Conservation (phyloP, 2,113 vertebrate species). For the Acanthisitta chloris region DNA sequence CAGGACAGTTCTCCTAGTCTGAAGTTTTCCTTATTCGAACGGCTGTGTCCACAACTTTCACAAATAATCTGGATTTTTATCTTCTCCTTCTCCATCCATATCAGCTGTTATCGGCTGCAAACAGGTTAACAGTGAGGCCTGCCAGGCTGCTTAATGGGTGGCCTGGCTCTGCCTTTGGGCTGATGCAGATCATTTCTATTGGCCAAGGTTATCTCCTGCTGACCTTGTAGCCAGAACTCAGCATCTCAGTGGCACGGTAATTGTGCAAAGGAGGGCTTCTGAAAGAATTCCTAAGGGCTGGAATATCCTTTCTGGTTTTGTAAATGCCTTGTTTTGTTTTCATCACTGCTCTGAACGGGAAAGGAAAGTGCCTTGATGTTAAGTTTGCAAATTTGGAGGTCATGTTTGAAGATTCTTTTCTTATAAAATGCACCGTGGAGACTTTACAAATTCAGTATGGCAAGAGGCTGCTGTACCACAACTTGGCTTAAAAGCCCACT, state of each 20-base stretch:
- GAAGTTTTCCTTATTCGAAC: neutral
- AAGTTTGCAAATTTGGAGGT: neutral
- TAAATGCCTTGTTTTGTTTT: neutral
- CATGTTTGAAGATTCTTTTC: neutral
- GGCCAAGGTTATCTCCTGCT: slow-evolving; percentile 40
- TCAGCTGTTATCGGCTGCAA: neutral
- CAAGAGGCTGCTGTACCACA: neutral
- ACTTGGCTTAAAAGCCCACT: neutral
- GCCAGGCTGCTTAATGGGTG: neutral
- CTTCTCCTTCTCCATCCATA: neutral
- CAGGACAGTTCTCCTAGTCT: neutral
- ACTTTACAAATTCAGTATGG: neutral
- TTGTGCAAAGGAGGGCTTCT: neutral
- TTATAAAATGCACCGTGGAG: neutral
- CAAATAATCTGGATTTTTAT: neutral
- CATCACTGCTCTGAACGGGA: fast-evolving
- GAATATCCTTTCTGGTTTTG: neutral
- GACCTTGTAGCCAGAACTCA: slow-evolving; percentile 17
- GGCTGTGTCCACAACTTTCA: neutral
- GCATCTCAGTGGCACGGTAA: fast-evolving
- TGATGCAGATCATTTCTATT: slow-evolving; percentile 18
- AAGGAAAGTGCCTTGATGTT: neutral
- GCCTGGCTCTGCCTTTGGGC: neutral
- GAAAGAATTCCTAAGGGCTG: neutral
- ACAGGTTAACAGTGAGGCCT: neutral